Base-by-base conservation (phyloP, 1,140 invertebrate genomes). In the Pemphigus obesinymphae region DNA sequence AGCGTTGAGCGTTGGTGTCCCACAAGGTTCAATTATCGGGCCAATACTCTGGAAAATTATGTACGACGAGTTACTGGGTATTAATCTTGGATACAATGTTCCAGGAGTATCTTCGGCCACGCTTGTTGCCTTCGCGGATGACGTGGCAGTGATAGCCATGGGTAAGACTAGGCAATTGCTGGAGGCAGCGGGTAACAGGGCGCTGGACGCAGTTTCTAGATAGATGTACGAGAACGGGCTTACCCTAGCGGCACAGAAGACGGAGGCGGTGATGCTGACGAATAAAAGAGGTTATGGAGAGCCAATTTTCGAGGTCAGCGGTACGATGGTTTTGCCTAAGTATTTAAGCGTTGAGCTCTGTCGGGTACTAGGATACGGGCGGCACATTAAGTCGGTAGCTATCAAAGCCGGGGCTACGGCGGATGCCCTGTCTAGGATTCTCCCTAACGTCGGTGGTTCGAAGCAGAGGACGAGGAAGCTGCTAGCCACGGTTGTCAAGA, bases 1-100 rank as follows among this genome's bases (percentile, higher is more conserved):
- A 50, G 11, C 17, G 2, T 3, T 50, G 48, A 50, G 48, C 2
- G 15, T 50, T 43, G 80, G 58, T 0, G 80, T 82, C 26, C 61
- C 80, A 20, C 80, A 82, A 29, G 80, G 61, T 0, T 63, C 55
- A 0, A 8, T 66, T 17, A 8, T 37, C 8, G 80, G 61, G 0
- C 80, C 80, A 2, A 40, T 40, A 3, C 61, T 82, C 23, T 82
- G 80, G 80, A 82, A 82, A 10, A 66, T 82, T 45, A 34, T 82
- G 20, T 82, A 82, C 13, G 55, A 82, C 20, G 37, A n/a, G n/a
- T n/a, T 82, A 26, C 23, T 82, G n/a, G n/a, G 23, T 1, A 58
- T 37, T 10, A 8, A 29, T 2, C 15, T 50, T 17, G 48, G 48
- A 20, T 0, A 20, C 1, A 50, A n/a, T 68, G 34, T 5, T 37